A percentile compares a stretch with the other conserved stretches of the same genome.
phyloP scores from a whole-genome alignment of 2,797 vertebrate species.

The Peromyscus nudipes region DNA sequence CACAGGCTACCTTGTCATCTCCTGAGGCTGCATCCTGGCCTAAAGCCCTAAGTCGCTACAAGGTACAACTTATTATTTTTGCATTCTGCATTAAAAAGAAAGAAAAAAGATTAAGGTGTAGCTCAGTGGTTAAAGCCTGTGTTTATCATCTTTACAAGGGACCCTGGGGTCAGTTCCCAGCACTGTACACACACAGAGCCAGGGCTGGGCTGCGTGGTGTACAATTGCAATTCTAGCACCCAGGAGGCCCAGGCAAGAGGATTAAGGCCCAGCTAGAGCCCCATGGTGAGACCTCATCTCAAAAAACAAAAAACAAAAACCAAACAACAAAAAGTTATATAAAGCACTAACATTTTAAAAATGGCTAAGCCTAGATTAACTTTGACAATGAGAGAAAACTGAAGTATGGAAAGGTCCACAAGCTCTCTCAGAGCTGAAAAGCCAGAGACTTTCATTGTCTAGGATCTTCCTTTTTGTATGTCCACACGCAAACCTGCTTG shows the following conservation, averaged over 20 bases:
- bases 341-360: constrained; percentile 27
- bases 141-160: not conserved
- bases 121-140: not conserved
- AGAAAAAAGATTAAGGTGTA: not conserved
- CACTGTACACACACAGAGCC: not conserved
- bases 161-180: not conserved
- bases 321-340: not conserved
- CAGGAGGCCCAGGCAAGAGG: not conserved
- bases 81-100: constrained; percentile 49
- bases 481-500: not conserved
- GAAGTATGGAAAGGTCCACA: not conserved
- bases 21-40: not conserved
- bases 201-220: fast-evolving
- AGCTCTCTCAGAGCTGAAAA: not conserved
- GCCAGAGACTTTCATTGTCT: not conserved
- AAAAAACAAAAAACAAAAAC: not conserved
- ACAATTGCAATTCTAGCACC: not conserved
- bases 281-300: not conserved
- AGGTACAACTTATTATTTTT: not conserved
- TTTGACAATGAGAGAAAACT: not conserved
- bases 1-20: not conserved
- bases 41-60: not conserved
- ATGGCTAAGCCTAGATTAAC: not conserved
- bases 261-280: too few relatives aligned
- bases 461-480: not conserved